Base-by-base conservation (phyloP, 2,113 vertebrate species). In the Perca schrenkii region DNA sequence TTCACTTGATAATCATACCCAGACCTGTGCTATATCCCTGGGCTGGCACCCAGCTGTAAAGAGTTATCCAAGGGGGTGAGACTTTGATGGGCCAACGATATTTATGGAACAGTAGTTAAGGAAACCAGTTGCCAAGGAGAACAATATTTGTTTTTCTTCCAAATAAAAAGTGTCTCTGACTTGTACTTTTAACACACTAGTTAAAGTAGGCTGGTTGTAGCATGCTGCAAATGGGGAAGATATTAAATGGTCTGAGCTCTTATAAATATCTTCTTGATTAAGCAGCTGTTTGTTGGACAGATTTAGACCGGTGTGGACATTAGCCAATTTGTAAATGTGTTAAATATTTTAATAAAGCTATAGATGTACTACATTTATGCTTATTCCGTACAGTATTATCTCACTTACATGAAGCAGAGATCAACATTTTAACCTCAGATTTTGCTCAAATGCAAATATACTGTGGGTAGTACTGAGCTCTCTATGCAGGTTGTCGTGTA, bases 141-240 rank as follows among this genome's bases (percentile, higher is more conserved):
- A 85, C 77, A 79, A 70, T 88, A 86, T 88, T 86, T 90, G 78
- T 79, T 75, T 85, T 70, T 25, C 21, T 78, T 82, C 40, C 66
- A 65, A 82, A 82, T 68, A 22, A 81, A 85, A 76, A 64, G 8
- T 67, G 61, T 36, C 40, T 84, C 60, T 62, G 65, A 75, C 53
- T 54, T 79, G n/a, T 70, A 22, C 60, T 70, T 54, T 67, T 78
- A 65, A 57, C 74, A 63, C 36, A 40, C 50, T 40, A 16, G 21
- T 46, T 80, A n/a, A 31, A 84, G 14, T 62, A 85, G 76, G 62
- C 57, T 46, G 65, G 34, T 65, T 80, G 63, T 36, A 53, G 22
- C 58, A 54, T 62, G 50, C 57, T 73, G 22, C 61, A 86, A 70
- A 80, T 53, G 71, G 19, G 16, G 14, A 77, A 74, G 56, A 64